phyloP scores from a whole-genome alignment of 1,140 invertebrate genomes.

The Drosophila cardini region DNA sequence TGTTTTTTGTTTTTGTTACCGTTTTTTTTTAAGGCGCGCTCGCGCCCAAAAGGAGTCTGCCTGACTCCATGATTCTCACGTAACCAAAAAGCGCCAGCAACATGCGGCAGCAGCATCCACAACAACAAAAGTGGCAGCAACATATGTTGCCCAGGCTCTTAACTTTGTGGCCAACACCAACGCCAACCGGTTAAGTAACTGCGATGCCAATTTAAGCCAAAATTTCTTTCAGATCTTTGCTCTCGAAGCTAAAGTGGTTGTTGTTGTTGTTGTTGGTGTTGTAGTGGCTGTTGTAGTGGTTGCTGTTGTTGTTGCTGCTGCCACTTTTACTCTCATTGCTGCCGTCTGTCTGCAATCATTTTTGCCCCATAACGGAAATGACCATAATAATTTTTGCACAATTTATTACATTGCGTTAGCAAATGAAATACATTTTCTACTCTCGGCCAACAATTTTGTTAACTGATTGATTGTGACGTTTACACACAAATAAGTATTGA shows the following conservation, averaged over 20 bases:
- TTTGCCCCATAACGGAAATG: conserved; percentile 69
- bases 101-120: conserved; percentile 38
- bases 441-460: conserved; percentile 23
- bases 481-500: conserved; percentile 20
- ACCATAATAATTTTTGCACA: conserved; percentile 74
- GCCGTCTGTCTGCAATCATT: conserved; percentile 24
- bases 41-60: conserved; percentile 68
- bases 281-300: conserved; percentile 37
- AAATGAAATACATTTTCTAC: conserved; percentile 65
- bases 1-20: conserved; percentile 7
- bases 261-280: conserved; percentile 29
- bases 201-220: conserved; percentile 40
- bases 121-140: conserved; percentile 28
- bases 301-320: conserved; percentile 43
- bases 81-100: conserved; percentile 49
- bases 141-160: conserved; percentile 63
- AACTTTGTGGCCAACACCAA: conserved; percentile 32
- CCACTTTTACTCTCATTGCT: conserved; percentile 65
- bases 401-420: conserved; percentile 72
- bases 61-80: conserved; percentile 66
- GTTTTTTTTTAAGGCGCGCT: conserved; percentile 48
- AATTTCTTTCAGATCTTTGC: conserved; percentile 61
- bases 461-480: conserved; percentile 31
- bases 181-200: conserved; percentile 66
- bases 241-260: conserved; percentile 40